These are phyloP conservation scores for Caranx melampygus DNA, from an alignment of 2,113 vertebrate species.

Conservation along the genomic window DNA sequence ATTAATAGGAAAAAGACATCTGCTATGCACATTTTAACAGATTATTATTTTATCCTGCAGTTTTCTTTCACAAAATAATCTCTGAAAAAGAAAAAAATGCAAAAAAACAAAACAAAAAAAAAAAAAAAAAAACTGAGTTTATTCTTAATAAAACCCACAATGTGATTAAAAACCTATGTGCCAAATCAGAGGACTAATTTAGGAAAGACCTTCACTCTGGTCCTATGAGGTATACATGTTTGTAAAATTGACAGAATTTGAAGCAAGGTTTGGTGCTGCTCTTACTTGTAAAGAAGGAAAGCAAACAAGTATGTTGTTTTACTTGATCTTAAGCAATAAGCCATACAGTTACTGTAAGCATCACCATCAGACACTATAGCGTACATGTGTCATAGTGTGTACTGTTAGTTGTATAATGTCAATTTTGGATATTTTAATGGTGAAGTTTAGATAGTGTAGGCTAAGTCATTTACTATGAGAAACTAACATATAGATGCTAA, in stretches of 20 bases:
- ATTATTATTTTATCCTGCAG: background rate
- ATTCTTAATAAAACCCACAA: too few species aligned
- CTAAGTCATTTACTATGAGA: background rate
- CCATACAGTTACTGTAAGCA: background rate
- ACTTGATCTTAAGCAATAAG: background rate
- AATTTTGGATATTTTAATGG: background rate
- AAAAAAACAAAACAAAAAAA: background rate
- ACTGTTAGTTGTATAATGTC: background rate
- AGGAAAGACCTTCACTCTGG: background rate
- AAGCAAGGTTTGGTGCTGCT: slow-evolving; percentile 19
- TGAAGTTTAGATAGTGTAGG: background rate
- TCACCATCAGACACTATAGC: slow-evolving; percentile 1
- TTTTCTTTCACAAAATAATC: background rate
- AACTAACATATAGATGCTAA: background rate
- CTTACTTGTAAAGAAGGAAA: slow-evolving; percentile 14
- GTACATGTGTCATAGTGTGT: background rate
- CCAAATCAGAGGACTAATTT: background rate
- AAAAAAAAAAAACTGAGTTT: background rate
- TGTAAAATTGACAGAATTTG: slow-evolving; percentile 17
- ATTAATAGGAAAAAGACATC: background rate
- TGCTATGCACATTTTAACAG: background rate
- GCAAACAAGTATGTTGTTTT: background rate
- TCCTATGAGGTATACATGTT: slow-evolving; percentile 30
- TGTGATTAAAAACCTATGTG: background rate
- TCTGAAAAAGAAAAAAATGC: background rate